Conservation (phyloP, 2,113 vertebrate species). For the Callipepla squamata region DNA sequence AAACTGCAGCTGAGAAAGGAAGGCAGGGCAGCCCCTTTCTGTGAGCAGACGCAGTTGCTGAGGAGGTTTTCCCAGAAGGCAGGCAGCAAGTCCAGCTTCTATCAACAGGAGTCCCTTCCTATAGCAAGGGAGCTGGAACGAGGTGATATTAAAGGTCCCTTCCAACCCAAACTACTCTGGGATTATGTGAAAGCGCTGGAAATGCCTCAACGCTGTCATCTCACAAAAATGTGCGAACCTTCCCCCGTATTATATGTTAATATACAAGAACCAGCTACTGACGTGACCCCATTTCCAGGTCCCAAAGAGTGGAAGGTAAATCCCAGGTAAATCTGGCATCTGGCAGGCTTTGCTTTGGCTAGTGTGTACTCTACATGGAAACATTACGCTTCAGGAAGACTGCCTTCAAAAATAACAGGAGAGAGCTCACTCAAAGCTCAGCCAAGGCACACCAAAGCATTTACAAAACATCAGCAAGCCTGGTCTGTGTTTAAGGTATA, state of each 20-base stretch:
- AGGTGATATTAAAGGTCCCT: too few species aligned
- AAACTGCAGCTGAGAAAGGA: not conserved
- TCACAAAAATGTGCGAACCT: not conserved
- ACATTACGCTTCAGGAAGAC: not conserved
- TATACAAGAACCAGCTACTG: not conserved
- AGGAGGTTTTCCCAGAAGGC: not conserved
- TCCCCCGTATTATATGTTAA: not conserved
- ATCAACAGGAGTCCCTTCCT: not conserved
- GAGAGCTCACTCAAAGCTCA: not conserved
- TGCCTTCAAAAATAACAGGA: not conserved
- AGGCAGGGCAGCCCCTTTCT: not conserved
- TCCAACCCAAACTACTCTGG: too few species aligned
- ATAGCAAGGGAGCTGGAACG: too few species aligned
- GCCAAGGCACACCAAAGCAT: not conserved
- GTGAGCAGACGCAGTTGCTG: not conserved
- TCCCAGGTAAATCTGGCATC: not conserved
- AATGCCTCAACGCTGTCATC: not conserved
- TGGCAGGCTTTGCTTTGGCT: not conserved
- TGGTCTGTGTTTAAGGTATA: not conserved
- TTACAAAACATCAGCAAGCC: slow-evolving; percentile 30
- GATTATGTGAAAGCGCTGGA: not conserved
- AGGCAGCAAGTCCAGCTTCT: not conserved
- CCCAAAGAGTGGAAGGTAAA: not conserved
- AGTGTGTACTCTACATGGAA: not conserved
- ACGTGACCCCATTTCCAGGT: not conserved